Evolutionary conservation across 2,113 vertebrate species (phyloP), one percentile per base, ranked within the genome.

Genomic region (Marmota flaviventris): DNA sequence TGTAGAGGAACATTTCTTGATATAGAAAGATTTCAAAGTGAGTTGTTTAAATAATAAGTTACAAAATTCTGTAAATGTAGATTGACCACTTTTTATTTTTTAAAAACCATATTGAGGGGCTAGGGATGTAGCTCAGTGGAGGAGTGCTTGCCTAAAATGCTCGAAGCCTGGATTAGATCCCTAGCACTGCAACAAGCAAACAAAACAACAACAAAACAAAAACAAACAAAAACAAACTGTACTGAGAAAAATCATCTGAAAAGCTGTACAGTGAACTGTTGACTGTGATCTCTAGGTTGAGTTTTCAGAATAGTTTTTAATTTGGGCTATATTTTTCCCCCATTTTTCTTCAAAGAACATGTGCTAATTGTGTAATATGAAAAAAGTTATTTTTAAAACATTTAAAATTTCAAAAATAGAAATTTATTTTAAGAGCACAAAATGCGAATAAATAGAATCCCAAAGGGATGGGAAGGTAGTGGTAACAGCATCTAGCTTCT

Each of bases 361-460:
- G 94, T 93, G 92, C 65, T 95, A 97, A 97, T 97, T 96, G 86
- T 93, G 65, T 77, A 96, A 93, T 91, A 81, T 91, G 89, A 84
- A 92, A 95, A 90, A 96, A 34, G 83, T 87, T 93, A 96, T 96
- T 97, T 95, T 77, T 85, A 83, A 94, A 97, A 84, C 45, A 94
- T 56, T 78, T 95, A 93, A 86, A 85, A 92, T 87, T 96, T 95
- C 87, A 56, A 93, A 94, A 96, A 61, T 88, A 81, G 82, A 83
- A 85, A 56, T 65, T 39, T 45, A 65, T 83, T 93, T 85, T 88
- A 92, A 88, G 83, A 96, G 69, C 85, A 94, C 77, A 95, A 92
- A 93, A 84, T 81, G 93, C 96, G 88, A 91, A 92, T 75, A 91
- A 56, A 72, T 63, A 51, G 89, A 90, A 32, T 53, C 34, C 76